phyloP scores from a whole-genome alignment of 2,113 vertebrate genomes.

The Ctenodactylus gundi region DNA sequence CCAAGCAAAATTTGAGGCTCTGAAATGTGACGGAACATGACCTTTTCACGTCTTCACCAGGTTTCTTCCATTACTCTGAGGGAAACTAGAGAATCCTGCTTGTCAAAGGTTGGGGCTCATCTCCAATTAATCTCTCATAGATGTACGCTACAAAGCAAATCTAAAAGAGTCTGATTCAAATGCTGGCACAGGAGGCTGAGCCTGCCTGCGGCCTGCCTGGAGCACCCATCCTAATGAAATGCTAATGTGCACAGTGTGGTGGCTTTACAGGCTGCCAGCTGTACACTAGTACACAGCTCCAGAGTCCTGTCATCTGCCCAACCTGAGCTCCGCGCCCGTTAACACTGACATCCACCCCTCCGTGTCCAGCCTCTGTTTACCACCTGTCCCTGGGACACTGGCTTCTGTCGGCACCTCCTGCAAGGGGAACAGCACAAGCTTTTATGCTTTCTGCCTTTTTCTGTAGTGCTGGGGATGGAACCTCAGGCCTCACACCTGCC shows the following conservation, averaged over 20 bases:
- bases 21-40: not conserved
- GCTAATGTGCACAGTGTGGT: no score
- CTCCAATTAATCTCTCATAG: not conserved
- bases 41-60: no score
- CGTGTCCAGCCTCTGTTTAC: not conserved
- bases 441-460: not conserved
- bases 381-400: not conserved
- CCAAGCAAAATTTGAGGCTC: not conserved
- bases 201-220: not conserved
- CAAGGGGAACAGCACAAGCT: not conserved
- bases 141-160: not conserved
- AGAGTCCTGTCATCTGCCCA: not conserved
- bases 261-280: no score
- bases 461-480: not conserved
- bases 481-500: not conserved
- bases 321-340: not conserved
- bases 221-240: not conserved
- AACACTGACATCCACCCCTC: not conserved
- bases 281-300: not conserved
- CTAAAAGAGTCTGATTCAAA: not conserved
- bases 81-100: not conserved
- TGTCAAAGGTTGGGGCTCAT: not conserved
- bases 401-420: not conserved
- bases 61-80: not conserved
- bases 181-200: not conserved